phyloP scores from a whole-genome alignment of 2,888 invertebrate species.

The Cataglyphis rosenhaueri region DNA sequence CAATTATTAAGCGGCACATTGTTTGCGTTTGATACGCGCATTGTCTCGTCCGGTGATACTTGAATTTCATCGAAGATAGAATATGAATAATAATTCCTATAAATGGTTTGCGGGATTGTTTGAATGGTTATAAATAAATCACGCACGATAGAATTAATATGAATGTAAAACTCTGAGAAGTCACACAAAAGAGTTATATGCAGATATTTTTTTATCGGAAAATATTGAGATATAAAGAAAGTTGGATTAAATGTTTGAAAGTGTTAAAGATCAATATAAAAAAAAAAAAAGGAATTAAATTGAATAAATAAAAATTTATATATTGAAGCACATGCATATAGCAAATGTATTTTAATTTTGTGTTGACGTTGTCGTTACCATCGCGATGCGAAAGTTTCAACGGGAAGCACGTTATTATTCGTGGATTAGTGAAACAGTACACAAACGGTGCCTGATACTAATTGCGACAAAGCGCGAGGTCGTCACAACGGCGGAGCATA shows the following conservation, averaged over 20 bases:
- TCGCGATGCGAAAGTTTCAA: conserved; percentile 55
- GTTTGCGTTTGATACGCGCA: conserved; percentile 69
- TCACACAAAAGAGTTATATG: neutral
- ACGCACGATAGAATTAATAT: conserved; percentile 9
- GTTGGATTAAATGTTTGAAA: neutral
- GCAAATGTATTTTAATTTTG: conserved; percentile 66
- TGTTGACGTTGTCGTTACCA: conserved; percentile 21
- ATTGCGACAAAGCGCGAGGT: conserved; percentile 68
- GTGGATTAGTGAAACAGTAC: conserved; percentile 67
- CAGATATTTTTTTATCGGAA: neutral
- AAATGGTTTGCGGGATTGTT: conserved; percentile 21
- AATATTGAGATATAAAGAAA: neutral
- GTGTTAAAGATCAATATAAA: neutral
- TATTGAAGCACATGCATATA: neutral
- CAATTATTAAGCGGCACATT: conserved; percentile 71
- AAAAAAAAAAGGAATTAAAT: neutral
- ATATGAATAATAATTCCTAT: conserved; percentile 44
- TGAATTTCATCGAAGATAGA: conserved; percentile 44
- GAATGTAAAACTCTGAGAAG: neutral
- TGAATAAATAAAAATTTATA: conserved; percentile 1
- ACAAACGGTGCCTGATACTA: conserved; percentile 70
- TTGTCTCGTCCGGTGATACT: conserved; percentile 60
- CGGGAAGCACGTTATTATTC: conserved; percentile 61
- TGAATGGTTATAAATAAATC: conserved; percentile 29
- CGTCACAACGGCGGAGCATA: conserved; percentile 59